Base-by-base conservation (phyloP, 1,140 invertebrate genomes). In the Cheumatopsyche charites region DNA sequence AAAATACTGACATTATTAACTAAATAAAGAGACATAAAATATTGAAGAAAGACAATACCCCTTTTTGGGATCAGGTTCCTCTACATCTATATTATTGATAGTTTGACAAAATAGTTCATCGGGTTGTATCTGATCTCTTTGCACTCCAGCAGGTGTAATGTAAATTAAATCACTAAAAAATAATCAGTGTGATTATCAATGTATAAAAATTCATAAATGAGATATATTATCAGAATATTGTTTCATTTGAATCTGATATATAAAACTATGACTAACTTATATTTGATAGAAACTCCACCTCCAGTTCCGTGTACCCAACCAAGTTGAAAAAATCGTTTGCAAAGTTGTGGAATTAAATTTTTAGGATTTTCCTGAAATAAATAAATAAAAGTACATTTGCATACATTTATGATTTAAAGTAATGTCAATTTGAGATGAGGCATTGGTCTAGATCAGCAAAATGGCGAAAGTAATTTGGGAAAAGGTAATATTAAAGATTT, bases 101-200 rank as follows among this genome's bases (percentile, higher is more conserved):
- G 92, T 90, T 81, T 97, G 94, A 21, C 98, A 92, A 86, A 98
- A 98, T 61, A 98, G 80, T 80, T 98, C 96, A 75, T 95, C 90
- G 0, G 91, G 84, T 76, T 88, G 78, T 76, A 96, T 94, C 68
- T 95, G 87, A 80, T 99, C 97, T 80, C 99, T 99, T 81, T 99
- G 97, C 0, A 99, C 97, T 68, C 95, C 97, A 9, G 97, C 98
- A 23, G 97, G 97, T 2, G 97, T 96, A 78, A 98, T 96, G 78
- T 91, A 98, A 77, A 98, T 97, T 82, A 95, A 88, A 61, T 94
- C 85, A n/a, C 94, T 95, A 75, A 13, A 82, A 85, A 73, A 77
- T 71, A 36, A 36, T 36, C 3, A 36, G 3, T 36, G 29, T 36
- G 29, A 36, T 4, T 36, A 36, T 4, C 9, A n/a, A n/a, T n/a